phyloP scores from a whole-genome alignment of 2,797 vertebrate species.

The Cossypha caffra region DNA sequence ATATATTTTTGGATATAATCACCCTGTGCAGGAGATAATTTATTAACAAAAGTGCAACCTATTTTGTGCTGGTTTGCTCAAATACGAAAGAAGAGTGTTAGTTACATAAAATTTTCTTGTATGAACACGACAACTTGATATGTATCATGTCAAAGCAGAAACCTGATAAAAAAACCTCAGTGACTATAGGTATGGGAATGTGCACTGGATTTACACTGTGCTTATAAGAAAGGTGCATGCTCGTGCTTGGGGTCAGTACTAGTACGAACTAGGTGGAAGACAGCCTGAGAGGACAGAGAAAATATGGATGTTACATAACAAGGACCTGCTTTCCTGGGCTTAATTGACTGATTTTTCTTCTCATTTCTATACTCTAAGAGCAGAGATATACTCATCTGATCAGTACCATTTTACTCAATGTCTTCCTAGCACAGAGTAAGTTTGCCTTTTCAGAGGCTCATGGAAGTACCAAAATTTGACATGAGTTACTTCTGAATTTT shows the following conservation, averaged over 20 bases:
- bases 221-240: background rate
- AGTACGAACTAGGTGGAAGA: background rate
- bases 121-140: background rate
- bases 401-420: background rate
- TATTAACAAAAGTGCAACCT: background rate
- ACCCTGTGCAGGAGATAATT: background rate
- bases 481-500: background rate
- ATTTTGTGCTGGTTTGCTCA: background rate
- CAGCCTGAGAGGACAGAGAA: background rate
- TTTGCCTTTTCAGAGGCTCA: background rate
- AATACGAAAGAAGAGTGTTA: accelerated
- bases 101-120: background rate
- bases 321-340: background rate
- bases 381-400: background rate
- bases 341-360: background rate
- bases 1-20: background rate
- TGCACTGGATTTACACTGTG: background rate
- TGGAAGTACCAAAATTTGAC: background rate
- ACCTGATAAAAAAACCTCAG: background rate
- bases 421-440: background rate
- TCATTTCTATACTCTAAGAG: background rate
- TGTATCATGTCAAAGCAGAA: background rate
- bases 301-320: background rate
- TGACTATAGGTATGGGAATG: background rate
- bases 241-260: background rate